These are phyloP conservation scores for Pelecanoides urinatrix DNA, from an alignment of 2,113 vertebrate genomes.

Conservation along the genomic window DNA sequence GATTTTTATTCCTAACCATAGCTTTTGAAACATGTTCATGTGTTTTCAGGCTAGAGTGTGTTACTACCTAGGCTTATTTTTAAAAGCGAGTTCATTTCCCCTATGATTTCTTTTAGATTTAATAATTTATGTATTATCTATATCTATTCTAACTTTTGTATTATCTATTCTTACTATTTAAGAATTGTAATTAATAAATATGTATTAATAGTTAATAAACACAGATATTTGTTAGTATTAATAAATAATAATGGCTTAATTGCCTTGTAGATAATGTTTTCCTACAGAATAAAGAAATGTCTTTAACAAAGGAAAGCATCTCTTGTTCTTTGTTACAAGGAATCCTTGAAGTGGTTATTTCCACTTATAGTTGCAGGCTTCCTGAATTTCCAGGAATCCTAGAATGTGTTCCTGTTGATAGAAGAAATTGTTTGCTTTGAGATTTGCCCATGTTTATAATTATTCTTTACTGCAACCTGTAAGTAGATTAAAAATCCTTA, in stretches of 20 bases:
- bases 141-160: not conserved
- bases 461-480: not conserved
- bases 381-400: not conserved
- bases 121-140: not conserved
- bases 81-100: not conserved
- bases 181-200: not conserved
- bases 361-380: not conserved
- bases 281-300: not conserved
- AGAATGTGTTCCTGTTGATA: not conserved
- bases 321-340: not conserved
- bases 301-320: not conserved
- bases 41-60: not conserved
- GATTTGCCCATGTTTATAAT: not conserved
- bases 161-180: not conserved
- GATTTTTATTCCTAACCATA: not conserved
- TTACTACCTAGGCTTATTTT: not conserved
- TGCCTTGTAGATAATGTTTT: not conserved
- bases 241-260: not conserved
- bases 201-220: not conserved
- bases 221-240: not conserved
- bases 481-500: not conserved
- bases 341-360: not conserved
- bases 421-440: not conserved
- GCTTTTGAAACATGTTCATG: not conserved
- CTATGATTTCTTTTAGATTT: not conserved